Evolutionary conservation across 2,797 vertebrate species (phyloP).

Genomic region (Lateolabrax maculatus): DNA sequence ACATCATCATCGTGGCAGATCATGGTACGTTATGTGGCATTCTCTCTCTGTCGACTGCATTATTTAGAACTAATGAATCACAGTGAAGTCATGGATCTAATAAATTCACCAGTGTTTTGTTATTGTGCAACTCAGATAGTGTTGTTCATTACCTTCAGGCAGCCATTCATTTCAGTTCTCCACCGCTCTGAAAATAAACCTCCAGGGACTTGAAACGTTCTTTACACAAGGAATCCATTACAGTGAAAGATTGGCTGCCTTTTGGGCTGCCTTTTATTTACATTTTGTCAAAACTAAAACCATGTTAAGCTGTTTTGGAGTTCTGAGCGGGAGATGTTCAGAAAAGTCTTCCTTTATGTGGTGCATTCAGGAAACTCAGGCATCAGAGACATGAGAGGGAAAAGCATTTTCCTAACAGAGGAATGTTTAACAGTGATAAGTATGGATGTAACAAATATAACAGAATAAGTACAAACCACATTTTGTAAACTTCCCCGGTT

Average conservation of each 20-base stretch:
- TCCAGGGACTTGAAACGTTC: neutral
- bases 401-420: too few species aligned
- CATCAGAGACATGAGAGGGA: neutral
- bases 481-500: too few species aligned
- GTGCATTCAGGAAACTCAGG: neutral
- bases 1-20: constrained; percentile 94
- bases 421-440: too few species aligned
- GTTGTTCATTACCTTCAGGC: neutral
- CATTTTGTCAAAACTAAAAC: neutral
- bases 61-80: neutral
- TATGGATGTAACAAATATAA: too few species aligned
- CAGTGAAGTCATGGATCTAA: neutral
- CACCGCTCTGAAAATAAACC: neutral
- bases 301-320: neutral
- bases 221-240: neutral
- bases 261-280: neutral
- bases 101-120: neutral
- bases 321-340: neutral
- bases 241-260: neutral
- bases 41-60: neutral
- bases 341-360: neutral
- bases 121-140: neutral
- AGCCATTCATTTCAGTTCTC: neutral
- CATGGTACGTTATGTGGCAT: constrained; percentile 93
- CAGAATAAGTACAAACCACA: too few species aligned